These are phyloP conservation scores for Poecilia gillii DNA, from an alignment of 2,797 vertebrate genomes.

Conservation along the genomic window DNA sequence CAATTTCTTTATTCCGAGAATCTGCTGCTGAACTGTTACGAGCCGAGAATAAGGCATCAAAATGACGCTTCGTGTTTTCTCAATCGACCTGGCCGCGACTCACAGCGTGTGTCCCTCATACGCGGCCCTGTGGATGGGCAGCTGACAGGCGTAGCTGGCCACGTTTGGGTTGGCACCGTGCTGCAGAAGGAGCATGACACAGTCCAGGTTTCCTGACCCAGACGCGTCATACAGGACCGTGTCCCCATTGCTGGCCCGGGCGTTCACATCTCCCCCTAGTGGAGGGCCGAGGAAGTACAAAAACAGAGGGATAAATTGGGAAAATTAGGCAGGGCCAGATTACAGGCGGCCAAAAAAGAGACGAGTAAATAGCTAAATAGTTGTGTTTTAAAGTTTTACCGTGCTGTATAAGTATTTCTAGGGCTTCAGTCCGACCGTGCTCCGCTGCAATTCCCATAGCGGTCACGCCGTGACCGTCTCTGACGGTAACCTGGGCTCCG, in stretches of 20 bases:
- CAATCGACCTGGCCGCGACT: conserved; percentile 57
- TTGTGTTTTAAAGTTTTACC: conserved; percentile 65
- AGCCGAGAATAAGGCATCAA: not conserved
- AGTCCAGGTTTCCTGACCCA: conserved; percentile 86
- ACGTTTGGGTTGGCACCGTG: conserved; percentile 86
- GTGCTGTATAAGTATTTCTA: conserved; percentile 87
- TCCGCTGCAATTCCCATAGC: conserved; percentile 86
- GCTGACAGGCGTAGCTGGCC: conserved; percentile 83
- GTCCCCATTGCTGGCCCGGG: conserved; percentile 84
- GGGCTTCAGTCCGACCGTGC: conserved; percentile 81
- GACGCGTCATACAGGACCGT: conserved; percentile 87
- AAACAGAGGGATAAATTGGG: not conserved
- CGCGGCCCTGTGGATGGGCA: conserved; percentile 88
- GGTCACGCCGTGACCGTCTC: conserved; percentile 84
- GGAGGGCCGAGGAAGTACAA: conserved; percentile 41
- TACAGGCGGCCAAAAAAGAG: not conserved
- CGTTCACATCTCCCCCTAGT: conserved; percentile 84
- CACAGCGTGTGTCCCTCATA: conserved; percentile 89
- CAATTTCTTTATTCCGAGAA: conserved; percentile 6
- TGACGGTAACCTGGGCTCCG: conserved; percentile 78
- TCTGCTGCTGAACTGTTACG: conserved; percentile 24
- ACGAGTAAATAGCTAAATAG: not conserved
- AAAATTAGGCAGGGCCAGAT: not conserved
- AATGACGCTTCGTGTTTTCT: not conserved
- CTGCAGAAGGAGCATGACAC: conserved; percentile 83